Conservation (phyloP, 2,888 invertebrate genomes). For the Nowickia ferox region DNA sequence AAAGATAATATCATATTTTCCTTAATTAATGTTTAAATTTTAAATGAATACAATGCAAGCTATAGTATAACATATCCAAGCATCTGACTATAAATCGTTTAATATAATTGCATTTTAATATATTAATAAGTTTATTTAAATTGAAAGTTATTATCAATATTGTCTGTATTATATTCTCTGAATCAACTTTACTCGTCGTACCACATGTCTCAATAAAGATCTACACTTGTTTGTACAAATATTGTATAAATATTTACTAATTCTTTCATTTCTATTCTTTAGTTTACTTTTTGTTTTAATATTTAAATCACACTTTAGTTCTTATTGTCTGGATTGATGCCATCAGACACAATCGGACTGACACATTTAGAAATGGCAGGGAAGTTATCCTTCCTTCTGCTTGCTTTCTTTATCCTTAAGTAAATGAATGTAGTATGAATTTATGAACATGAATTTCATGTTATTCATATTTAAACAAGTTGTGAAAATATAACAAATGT, state of each 20-base stretch:
- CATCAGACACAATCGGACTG: slow-evolving; percentile 4
- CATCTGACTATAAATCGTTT: slow-evolving; percentile 21
- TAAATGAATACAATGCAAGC: background rate
- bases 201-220: slow-evolving; percentile 4
- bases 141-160: slow-evolving; percentile 40
- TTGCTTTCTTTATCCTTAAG: slow-evolving; percentile 15
- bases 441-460: slow-evolving; percentile 30
- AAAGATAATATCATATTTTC: background rate
- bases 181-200: background rate
- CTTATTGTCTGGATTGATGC: slow-evolving; percentile 46
- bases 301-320: slow-evolving; percentile 61
- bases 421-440: background rate
- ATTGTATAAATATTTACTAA: slow-evolving; percentile 55
- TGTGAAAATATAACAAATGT: slow-evolving; percentile 12
- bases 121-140: slow-evolving; percentile 51
- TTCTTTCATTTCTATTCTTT: slow-evolving; percentile 43
- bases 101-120: slow-evolving; percentile 56
- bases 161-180: slow-evolving; percentile 9
- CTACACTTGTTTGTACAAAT: slow-evolving; percentile 20
- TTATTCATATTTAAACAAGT: slow-evolving; percentile 37
- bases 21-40: background rate
- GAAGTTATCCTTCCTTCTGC: background rate
- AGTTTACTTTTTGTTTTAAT: slow-evolving; percentile 3
- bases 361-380: background rate
- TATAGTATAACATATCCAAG: background rate